Percentiles rank a stretch among this genome's conserved stretches.
These are phyloP conservation scores for Carposina sasakii DNA, from an alignment of 1,140 invertebrate species.

Conservation along the genomic window DNA sequence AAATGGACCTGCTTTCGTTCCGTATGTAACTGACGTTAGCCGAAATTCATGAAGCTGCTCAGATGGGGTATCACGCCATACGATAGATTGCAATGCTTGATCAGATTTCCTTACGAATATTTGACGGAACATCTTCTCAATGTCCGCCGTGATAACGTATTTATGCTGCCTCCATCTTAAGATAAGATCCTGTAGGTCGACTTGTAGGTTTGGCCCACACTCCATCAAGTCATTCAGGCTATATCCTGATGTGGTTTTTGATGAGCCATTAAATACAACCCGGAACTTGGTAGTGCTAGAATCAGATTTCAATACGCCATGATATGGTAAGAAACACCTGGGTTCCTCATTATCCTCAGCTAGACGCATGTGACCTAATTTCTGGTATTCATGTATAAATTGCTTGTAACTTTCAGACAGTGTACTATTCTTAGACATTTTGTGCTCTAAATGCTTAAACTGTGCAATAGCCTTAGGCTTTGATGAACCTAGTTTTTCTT, in stretches of 20 bases:
- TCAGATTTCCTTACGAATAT: conserved; percentile 26
- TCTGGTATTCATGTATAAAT: conserved; percentile 12
- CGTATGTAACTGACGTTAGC: conserved; percentile 43
- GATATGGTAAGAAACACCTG: conserved; percentile 11
- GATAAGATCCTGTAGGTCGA: conserved; percentile 29
- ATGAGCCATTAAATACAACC: conserved; percentile 37
- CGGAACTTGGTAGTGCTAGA: conserved; percentile 26
- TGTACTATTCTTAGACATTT: background rate
- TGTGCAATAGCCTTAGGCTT: background rate
- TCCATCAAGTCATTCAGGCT: conserved; percentile 33
- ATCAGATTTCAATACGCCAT: conserved; percentile 8
- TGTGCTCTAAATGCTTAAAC: conserved; percentile 2
- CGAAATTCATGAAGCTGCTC: conserved; percentile 31
- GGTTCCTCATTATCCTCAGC: background rate
- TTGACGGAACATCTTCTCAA: conserved; percentile 39
- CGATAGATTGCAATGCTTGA: conserved; percentile 33
- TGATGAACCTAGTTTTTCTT: background rate
- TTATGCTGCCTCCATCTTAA: conserved; percentile 27
- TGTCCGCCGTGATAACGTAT: conserved; percentile 31
- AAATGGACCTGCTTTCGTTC: conserved; percentile 32
- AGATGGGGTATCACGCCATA: conserved; percentile 29
- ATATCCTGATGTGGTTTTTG: conserved; percentile 13
- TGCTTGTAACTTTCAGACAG: conserved; percentile 3
- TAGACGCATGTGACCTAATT: conserved; percentile 6
- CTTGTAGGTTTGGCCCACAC: conserved; percentile 39